Evolutionary conservation across 30 jellyfish, hydroid and myxozoan genomes (phyloP), one percentile per base, ranked within the genome.

Genomic region (Morbakka virulenta): DNA sequence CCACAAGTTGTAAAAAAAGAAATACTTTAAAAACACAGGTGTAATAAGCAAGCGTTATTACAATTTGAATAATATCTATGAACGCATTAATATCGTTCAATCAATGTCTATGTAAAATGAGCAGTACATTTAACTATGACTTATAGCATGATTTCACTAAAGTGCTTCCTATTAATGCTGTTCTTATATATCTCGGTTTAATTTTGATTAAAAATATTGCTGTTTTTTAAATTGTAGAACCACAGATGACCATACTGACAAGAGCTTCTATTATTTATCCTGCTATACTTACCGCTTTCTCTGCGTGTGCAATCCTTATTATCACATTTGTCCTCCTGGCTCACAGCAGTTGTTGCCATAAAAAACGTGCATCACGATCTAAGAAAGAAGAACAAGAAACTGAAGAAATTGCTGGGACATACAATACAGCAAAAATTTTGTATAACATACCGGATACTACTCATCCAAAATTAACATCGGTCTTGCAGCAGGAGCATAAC

Each of bases 401-500:
- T 9, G 57, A 41, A 17, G 57, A 41, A 41, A 41, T 41, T 6
- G 9, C 57, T 6, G 57, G 57, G 13, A 41, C 57, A 6, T 17
- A 41, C 9, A 9, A 41, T 41, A 41, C 57, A 6, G 57, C 87
- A 52, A 86, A 57, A 29, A 86, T 86, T 2, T 78, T 74, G 2
- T 86, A 86, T 28, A 88, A 86, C 41, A 86, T 86, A 9, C 96
- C 96, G 2, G 24, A 26, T 21, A 32, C 86, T 52, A 86, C 91
- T 57, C 74, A 72, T 28, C 96, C 98, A 31, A 33, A 32, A 36
- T 63, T 91, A 64, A 79, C 88, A 24, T 61, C 95, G 0, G 89
- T 76, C 22, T 72, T 91, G 67, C 98, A 91, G 52, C 98, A 91
- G 66, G 95, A 91, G 35, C 82, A 91, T 23, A 91, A 91, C 63